Evolutionary conservation across 2,797 vertebrate species (phyloP), one percentile per base, ranked within the genome.

Genomic region (Erpetoichthys calabaricus): DNA sequence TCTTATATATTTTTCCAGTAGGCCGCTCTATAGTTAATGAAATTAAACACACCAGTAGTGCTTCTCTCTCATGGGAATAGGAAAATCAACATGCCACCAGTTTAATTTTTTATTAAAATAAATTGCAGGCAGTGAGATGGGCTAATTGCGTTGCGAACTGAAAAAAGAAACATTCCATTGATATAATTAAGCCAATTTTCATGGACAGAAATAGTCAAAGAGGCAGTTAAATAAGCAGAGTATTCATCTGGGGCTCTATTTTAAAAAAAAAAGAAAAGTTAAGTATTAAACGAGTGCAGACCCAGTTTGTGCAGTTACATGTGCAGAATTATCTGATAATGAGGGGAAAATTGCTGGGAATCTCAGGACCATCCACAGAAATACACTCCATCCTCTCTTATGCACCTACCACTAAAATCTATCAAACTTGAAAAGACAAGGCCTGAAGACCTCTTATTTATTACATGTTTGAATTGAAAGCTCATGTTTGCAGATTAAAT

Each of bases 21-120:
- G 87, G 78, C 83, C 78, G 72, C 87, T 88, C 87, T 89, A 85
- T 88, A 89, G 82, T 90, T 91, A 94, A 94, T 93, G 86, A 91
- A 94, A 91, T 94, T 91, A 90, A 91, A 91, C 86, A 87, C 86
- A 85, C 89, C 86, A 85, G 86, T 89, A 80, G 80, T 77, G 76
- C 84, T 82, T 74, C 82, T 82, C 84, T 80, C 87, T 71, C 80
- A 62, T 75, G 89, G 77, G 87, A 84, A 80, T 68, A 76, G 82
- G 72, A 85, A 87, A 86, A 89, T 86, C 87, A 90, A 87, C 86
- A 79, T 88, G 79, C 85, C 87, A 86, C 86, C 71, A 82, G 84
- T 91, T 89, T 89, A 86, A 71, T 90, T 89, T 87, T 89, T 86
- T 89, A 89, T 91, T 85, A 90, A 92, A 92, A 91, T 89, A 92